Evolutionary conservation across 2,113 vertebrate species (phyloP).

Genomic region (Phaetusa simplex): DNA sequence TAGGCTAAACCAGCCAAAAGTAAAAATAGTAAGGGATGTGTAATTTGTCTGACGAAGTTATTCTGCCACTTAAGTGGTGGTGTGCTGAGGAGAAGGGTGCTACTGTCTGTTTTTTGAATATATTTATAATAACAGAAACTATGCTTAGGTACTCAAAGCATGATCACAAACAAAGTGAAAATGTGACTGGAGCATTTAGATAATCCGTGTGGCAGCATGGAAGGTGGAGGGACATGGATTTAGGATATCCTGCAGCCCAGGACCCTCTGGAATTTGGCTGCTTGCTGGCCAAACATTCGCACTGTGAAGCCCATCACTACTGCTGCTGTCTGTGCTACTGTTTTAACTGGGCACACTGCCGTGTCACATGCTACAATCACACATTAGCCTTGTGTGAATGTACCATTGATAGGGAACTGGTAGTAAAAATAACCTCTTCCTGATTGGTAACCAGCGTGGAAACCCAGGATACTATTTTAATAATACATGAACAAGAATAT

Average conservation of each 20-base stretch:
- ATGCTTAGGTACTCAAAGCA: neutral
- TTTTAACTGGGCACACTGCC: neutral
- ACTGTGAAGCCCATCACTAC: neutral
- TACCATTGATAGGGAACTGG: neutral
- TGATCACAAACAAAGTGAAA: neutral
- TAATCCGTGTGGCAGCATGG: neutral
- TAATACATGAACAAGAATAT: neutral
- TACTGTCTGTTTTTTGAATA: neutral
- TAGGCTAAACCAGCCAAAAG: neutral
- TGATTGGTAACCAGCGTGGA: neutral
- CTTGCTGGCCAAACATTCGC: neutral
- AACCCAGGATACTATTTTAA: neutral
- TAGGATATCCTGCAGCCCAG: neutral
- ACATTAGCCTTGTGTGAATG: neutral
- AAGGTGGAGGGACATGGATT: neutral
- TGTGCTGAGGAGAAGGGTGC: neutral
- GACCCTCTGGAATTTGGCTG: neutral
- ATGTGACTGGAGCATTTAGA: neutral
- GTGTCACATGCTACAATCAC: neutral
- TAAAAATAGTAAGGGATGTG: accelerated
- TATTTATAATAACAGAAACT: neutral
- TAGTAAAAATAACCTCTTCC: neutral
- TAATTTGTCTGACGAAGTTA: neutral
- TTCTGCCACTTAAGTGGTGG: accelerated
- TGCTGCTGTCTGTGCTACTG: neutral